These are phyloP conservation scores for Leucophora obtusa DNA, from an alignment of 2,888 invertebrate genomes.

Conservation along the genomic window DNA sequence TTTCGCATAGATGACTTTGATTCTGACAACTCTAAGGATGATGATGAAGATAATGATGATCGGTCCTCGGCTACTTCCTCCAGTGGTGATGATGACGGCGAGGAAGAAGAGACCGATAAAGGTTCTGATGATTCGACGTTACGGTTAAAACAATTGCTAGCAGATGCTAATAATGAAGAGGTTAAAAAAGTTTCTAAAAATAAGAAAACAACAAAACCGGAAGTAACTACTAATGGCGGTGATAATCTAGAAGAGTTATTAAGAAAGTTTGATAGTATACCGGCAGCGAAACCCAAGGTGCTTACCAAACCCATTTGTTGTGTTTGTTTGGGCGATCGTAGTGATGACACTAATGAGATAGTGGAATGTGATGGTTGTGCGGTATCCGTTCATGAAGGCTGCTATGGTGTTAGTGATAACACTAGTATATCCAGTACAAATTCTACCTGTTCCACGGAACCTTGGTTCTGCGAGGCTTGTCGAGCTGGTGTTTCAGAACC, in stretches of 20 bases:
- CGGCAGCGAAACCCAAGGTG: conserved; percentile 72
- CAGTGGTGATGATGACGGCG: conserved; percentile 70
- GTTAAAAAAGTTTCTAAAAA: conserved; percentile 58
- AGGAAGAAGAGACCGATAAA: conserved; percentile 58
- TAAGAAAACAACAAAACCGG: conserved; percentile 40
- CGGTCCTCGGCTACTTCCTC: conserved; percentile 65
- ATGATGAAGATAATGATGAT: conserved; percentile 81
- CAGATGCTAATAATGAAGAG: conserved; percentile 65
- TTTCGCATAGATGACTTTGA: conserved; percentile 86
- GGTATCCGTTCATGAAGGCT: conserved; percentile 97
- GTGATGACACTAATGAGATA: conserved; percentile 96
- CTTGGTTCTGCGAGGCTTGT: conserved; percentile 99
- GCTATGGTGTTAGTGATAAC: conserved; percentile 95
- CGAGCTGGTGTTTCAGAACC: conserved; percentile 93
- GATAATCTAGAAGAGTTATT: conserved; percentile 61
- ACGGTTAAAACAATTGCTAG: conserved; percentile 70
- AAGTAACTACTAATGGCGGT: conserved; percentile 60
- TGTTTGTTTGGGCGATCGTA: conserved; percentile 94
- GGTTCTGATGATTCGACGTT: conserved; percentile 67
- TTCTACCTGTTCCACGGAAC: conserved; percentile 96
- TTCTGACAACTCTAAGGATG: conserved; percentile 77
- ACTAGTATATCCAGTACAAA: conserved; percentile 95
- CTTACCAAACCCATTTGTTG: conserved; percentile 91
- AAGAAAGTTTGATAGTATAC: conserved; percentile 61
- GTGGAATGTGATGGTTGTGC: conserved; percentile 98